phyloP scores from a whole-genome alignment of 1,140 invertebrate genomes.

The honey bee (Apis mellifera) region Amel_HAv3.1 CM009939.2:11737001-11737500 shows the following conservation, averaged over 20 bases:
- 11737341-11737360: slow-evolving; percentile 61
- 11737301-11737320: slow-evolving; percentile 69
- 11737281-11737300: slow-evolving; percentile 61
- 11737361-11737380: slow-evolving; percentile 58
- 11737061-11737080: slow-evolving; percentile 86
- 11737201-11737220: slow-evolving; percentile 79
- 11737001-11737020: slow-evolving; percentile 80
- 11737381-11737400: neutral
- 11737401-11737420: neutral
- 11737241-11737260: slow-evolving; percentile 82
- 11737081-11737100: slow-evolving; percentile 86
- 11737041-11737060: slow-evolving; percentile 87
- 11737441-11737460: no score
- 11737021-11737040: slow-evolving; percentile 85
- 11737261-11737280: slow-evolving; percentile 73
- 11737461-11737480: no score
- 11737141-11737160: slow-evolving; percentile 89
- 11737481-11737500: no score
- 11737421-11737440: no score
- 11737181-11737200: slow-evolving; percentile 81
- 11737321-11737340: slow-evolving; percentile 66
- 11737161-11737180: slow-evolving; percentile 87
- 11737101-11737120: slow-evolving; percentile 84
- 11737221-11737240: slow-evolving; percentile 81
- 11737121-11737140: slow-evolving; percentile 86